phyloP scores from a whole-genome alignment of 1,140 invertebrate species.

The Notospermus geniculatus region DNA sequence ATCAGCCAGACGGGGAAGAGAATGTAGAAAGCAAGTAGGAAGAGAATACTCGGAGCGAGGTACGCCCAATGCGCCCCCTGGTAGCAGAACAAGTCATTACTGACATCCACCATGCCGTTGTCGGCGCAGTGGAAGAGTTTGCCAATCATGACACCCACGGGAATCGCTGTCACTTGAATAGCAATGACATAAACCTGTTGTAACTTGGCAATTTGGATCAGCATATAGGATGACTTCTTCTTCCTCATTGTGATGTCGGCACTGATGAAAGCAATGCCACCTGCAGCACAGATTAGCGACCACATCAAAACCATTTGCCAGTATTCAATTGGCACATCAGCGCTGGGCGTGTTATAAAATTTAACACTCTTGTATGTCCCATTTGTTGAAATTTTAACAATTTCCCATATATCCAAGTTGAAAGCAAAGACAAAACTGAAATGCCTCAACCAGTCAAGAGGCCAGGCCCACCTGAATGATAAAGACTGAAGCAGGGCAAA shows the following conservation, averaged over 20 bases:
- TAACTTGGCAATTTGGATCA: conserved; percentile 33
- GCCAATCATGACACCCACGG: conserved; percentile 36
- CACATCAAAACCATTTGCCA: conserved; percentile 33
- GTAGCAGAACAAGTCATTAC: conserved; percentile 37
- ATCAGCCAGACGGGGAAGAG: conserved; percentile 41
- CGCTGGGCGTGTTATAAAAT: conserved; percentile 34
- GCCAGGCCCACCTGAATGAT: conserved; percentile 43
- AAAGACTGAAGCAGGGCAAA: conserved; percentile 45
- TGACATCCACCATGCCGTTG: conserved; percentile 33
- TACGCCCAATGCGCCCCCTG: conserved; percentile 39
- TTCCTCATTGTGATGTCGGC: conserved; percentile 28
- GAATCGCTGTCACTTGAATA: conserved; percentile 41
- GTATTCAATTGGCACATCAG: conserved; percentile 29
- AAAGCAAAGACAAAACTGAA: conserved; percentile 40
- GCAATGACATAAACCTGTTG: conserved; percentile 32
- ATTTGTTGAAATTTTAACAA: conserved; percentile 35
- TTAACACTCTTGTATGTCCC: conserved; percentile 36
- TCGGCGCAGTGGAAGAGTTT: conserved; percentile 44
- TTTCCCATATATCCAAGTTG: conserved; percentile 48
- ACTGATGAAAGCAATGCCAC: conserved; percentile 23
- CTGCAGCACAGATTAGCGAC: conserved; percentile 21
- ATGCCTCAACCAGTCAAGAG: conserved; percentile 33
- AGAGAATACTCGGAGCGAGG: conserved; percentile 29
- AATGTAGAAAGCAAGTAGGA: conserved; percentile 32
- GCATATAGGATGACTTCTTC: conserved; percentile 29